Conservation (phyloP, 53 echinoderm and acorn worm species). For the Echinarachnius parma region DNA sequence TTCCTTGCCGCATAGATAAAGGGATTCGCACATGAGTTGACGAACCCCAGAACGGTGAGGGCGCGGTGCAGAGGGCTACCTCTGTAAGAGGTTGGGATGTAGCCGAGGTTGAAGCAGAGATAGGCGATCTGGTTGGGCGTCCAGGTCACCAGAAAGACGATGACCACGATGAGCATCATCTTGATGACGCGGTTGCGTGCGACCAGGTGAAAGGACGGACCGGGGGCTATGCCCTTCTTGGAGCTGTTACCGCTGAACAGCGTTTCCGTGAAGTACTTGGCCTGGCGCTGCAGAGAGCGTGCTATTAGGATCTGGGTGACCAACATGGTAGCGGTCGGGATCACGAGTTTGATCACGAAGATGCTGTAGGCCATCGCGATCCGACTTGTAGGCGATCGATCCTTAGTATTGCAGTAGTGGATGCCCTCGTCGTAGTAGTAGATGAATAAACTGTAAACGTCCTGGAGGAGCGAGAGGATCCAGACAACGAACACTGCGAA, state of each 20-base stretch:
- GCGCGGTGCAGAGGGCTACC: too few species aligned
- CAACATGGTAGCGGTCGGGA: slow-evolving; percentile 20
- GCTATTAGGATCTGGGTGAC: slow-evolving; percentile 16
- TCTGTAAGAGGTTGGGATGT: slow-evolving; percentile 42
- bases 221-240: background rate
- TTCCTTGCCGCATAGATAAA: too few species aligned
- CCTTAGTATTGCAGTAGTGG: background rate
- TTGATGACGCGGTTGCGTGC: slow-evolving; percentile 56
- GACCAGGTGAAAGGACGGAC: slow-evolving; percentile 51
- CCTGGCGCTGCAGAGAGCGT: slow-evolving; percentile 1
- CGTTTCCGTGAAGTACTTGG: slow-evolving; percentile 7
- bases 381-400: background rate
- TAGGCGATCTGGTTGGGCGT: slow-evolving; percentile 63
- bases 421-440: background rate
- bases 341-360: slow-evolving; percentile 8
- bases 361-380: slow-evolving; percentile 2
- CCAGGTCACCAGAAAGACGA: slow-evolving; percentile 67
- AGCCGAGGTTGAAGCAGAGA: slow-evolving; percentile 55
- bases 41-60: too few species aligned
- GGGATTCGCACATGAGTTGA: too few species aligned
- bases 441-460: background rate
- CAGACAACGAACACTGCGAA: slow-evolving; percentile 8
- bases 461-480: background rate
- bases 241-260: background rate
- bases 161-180: slow-evolving; percentile 65